A percentile compares a stretch with the other conserved stretches of the same genome.
These are phyloP conservation scores for Drosophila mulleri DNA, from an alignment of 2,888 invertebrate species.

Conservation along the genomic window DNA sequence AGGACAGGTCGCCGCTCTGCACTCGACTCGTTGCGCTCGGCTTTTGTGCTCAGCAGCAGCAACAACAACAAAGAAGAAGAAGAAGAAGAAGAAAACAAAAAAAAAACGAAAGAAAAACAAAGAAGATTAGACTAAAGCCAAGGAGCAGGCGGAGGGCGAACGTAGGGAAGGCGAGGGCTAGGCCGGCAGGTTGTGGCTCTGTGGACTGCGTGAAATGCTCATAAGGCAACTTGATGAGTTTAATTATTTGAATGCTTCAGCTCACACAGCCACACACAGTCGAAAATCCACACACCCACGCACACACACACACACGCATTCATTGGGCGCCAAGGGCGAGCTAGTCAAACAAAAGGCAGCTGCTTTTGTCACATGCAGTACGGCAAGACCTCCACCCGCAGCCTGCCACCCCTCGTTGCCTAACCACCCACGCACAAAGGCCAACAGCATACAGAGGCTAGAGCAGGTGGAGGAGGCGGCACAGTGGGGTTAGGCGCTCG, in stretches of 20 bases:
- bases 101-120: constrained; percentile 63
- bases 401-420: neutral
- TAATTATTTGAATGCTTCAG: constrained; percentile 82
- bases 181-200: neutral
- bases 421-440: constrained; percentile 5
- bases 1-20: constrained; percentile 32
- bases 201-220: constrained; percentile 50
- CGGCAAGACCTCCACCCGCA: neutral
- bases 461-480: neutral
- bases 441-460: constrained; percentile 24
- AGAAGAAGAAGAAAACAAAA: constrained; percentile 2
- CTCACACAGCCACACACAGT: constrained; percentile 47
- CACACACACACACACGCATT: constrained; percentile 13
- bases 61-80: constrained; percentile 8
- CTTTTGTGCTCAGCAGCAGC: constrained; percentile 49
- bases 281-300: constrained; percentile 11
- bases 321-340: constrained; percentile 60
- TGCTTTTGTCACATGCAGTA: constrained; percentile 73
- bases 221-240: constrained; percentile 80
- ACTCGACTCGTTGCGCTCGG: constrained; percentile 27
- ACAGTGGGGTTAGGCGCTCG: constrained; percentile 1
- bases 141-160: constrained; percentile 7
- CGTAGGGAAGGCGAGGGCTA: neutral
- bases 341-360: constrained; percentile 78
- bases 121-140: constrained; percentile 72